A percentile compares a stretch with the other conserved stretches of the same genome.
Conservation (phyloP, 53 echinoderm and acorn worm species). For the Stichopus horrens region DNA sequence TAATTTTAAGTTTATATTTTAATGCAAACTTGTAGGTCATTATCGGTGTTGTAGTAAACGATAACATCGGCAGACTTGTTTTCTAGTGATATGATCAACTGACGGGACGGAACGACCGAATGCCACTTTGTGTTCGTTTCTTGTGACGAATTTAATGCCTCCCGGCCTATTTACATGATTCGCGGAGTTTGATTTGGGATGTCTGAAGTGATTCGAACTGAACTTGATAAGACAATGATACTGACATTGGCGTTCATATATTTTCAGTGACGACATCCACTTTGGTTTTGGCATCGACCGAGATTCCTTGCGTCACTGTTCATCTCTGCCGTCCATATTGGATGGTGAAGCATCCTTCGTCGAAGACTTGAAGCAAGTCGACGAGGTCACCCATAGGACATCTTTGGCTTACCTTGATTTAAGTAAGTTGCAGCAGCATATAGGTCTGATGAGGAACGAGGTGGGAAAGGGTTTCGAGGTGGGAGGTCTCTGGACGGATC, state of each 20-base stretch:
- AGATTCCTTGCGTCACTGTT: conserved; percentile 52
- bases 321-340: conserved; percentile 71
- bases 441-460: neutral
- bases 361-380: conserved; percentile 73
- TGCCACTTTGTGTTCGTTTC: no score
- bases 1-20: no score
- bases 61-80: no score
- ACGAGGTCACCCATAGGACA: conserved; percentile 58
- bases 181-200: no score
- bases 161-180: no score
- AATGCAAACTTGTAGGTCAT: no score
- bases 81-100: no score
- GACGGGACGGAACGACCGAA: no score
- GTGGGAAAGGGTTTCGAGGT: neutral
- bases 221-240: no score
- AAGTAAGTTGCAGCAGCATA: neutral
- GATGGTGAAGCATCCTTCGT: conserved; percentile 86
- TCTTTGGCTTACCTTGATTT: conserved; percentile 76
- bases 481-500: neutral
- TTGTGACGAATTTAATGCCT: no score
- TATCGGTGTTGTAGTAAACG: no score
- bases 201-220: no score
- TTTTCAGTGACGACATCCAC: conserved; percentile 20
- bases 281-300: conserved; percentile 43
- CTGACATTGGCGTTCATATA: neutral